Percentiles rank a stretch among this genome's conserved stretches.
Conservation (phyloP, 2,113 vertebrate genomes). For the Macquaria ambigua region DNA sequence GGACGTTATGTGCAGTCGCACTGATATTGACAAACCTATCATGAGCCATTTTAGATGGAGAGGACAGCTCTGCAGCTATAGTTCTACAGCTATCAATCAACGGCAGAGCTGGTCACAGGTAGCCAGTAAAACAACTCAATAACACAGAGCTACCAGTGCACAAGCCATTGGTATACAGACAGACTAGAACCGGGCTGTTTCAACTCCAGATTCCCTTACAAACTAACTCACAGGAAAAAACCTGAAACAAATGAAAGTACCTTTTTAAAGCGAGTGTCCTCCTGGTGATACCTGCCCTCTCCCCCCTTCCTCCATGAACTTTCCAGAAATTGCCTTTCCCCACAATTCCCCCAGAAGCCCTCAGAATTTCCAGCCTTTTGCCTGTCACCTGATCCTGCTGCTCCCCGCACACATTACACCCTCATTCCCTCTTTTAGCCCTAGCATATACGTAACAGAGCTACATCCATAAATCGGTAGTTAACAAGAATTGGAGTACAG, state of each 20-base stretch:
- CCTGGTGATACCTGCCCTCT: neutral
- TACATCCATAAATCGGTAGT: no score
- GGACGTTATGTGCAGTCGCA: constrained; percentile 8
- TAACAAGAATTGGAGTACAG: no score
- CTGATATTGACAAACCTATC: constrained; percentile 1
- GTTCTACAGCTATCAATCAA: neutral
- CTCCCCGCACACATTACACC: no score
- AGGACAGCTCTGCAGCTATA: neutral
- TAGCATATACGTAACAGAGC: no score
- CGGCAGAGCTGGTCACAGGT: constrained; percentile 4
- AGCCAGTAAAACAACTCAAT: neutral
- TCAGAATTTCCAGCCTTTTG: no score
- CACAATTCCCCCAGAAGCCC: no score
- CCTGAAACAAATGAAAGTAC: neutral
- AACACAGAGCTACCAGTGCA: neutral
- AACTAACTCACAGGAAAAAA: no score
- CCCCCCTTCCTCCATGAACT: no score
- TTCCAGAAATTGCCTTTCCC: no score
- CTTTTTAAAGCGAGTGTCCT: neutral
- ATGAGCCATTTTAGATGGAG: neutral
- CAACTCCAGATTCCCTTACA: neutral
- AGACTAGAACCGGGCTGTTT: neutral
- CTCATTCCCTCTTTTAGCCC: no score
- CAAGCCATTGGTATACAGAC: neutral
- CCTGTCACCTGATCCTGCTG: no score